Conservation (phyloP, 2,113 vertebrate species). For the Phaethon lepturus region DNA sequence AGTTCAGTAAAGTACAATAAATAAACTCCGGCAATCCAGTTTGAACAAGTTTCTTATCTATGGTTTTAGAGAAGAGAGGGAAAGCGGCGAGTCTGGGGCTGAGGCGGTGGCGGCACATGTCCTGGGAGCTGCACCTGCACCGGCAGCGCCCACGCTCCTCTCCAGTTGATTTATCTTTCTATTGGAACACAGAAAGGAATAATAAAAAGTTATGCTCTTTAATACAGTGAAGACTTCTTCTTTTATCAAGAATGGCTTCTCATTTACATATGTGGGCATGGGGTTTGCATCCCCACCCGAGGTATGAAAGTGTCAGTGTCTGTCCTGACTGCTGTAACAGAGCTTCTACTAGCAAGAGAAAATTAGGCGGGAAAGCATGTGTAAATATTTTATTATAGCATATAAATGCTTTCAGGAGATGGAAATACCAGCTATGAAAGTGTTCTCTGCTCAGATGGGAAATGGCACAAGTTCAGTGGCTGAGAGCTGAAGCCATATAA, state of each 20-base stretch:
- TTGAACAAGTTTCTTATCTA: background rate
- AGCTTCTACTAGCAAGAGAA: background rate
- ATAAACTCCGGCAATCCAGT: background rate
- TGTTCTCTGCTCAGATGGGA: background rate
- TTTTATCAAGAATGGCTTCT: background rate
- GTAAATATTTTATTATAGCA: background rate
- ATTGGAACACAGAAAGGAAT: background rate
- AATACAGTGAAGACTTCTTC: background rate
- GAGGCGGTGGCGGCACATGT: background rate
- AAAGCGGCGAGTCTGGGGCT: background rate
- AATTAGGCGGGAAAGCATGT: background rate
- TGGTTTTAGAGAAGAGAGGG: background rate
- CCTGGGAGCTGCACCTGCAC: background rate
- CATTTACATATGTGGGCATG: background rate
- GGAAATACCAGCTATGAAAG: background rate
- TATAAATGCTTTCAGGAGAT: background rate
- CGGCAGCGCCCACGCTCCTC: accelerated
- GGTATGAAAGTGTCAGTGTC: background rate
- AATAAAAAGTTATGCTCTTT: background rate
- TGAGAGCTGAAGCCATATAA: background rate
- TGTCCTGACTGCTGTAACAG: background rate
- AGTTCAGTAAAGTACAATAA: background rate
- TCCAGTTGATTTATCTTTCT: background rate
- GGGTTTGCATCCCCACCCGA: background rate
- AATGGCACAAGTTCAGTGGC: background rate